Conservation (phyloP, 2,888 invertebrate species). For the Drosophila austrosaltans region DNA sequence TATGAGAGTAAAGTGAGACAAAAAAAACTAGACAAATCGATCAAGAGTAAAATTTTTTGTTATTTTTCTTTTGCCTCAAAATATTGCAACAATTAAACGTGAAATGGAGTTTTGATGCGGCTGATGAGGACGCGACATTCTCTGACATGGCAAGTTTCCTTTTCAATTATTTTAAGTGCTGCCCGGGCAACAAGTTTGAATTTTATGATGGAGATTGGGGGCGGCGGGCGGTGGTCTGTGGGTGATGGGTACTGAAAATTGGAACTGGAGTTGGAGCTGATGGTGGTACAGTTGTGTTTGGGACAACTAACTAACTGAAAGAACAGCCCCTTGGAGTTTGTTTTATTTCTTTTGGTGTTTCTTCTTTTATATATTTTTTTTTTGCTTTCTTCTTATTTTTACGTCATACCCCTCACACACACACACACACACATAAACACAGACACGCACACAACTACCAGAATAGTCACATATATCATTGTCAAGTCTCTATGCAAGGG, state of each 20-base stretch:
- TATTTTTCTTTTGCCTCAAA: background rate
- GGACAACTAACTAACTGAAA: slow-evolving; percentile 27
- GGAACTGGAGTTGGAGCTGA: background rate
- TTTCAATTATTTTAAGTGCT: slow-evolving; percentile 78
- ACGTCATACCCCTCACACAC: slow-evolving; percentile 35
- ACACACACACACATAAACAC: slow-evolving; percentile 29
- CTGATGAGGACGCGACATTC: slow-evolving; percentile 31
- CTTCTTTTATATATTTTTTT: slow-evolving; percentile 35
- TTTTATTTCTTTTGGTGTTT: slow-evolving; percentile 33
- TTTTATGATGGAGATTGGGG: background rate
- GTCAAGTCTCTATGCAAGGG: slow-evolving; percentile 76
- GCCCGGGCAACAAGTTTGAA: slow-evolving; percentile 64
- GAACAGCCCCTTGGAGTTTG: slow-evolving; percentile 34
- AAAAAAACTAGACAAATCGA: slow-evolving; percentile 11
- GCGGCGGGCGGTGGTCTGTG: background rate
- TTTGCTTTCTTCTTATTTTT: slow-evolving; percentile 21
- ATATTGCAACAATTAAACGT: slow-evolving; percentile 5
- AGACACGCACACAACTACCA: slow-evolving; percentile 37
- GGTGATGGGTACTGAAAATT: background rate
- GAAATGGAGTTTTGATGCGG: background rate
- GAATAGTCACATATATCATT: slow-evolving; percentile 75
- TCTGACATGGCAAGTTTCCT: slow-evolving; percentile 28
- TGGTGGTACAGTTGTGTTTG: slow-evolving; percentile 44
- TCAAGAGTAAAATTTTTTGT: background rate
- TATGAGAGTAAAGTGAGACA: slow-evolving; percentile 34